Evolutionary conservation across 2,797 vertebrate genomes (phyloP).

Genomic region (Thunnus albacares): DNA sequence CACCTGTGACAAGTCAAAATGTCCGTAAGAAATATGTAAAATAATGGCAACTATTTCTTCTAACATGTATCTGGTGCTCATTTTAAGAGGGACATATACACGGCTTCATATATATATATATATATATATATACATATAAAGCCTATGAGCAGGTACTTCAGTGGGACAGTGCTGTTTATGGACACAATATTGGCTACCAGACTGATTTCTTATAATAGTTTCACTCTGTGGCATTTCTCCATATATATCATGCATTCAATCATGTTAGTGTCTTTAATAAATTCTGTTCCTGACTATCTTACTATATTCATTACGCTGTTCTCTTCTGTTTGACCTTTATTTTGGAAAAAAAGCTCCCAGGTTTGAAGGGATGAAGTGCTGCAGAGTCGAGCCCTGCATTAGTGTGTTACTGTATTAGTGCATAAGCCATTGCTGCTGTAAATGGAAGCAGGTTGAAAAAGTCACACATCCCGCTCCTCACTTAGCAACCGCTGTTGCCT

Average conservation of each 20-base stretch:
- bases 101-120: too few relatives aligned
- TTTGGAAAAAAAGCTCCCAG: slow-evolving; percentile 1
- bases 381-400: slow-evolving; percentile 21
- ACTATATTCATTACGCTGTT: not conserved
- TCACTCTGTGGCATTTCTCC: not conserved
- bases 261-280: not conserved
- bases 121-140: too few relatives aligned
- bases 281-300: not conserved
- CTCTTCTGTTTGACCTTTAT: slow-evolving; percentile 17
- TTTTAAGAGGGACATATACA: too few relatives aligned
- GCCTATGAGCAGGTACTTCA: too few relatives aligned
- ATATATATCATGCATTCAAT: not conserved
- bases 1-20: too few relatives aligned
- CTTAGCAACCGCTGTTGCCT: slow-evolving; percentile 87
- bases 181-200: not conserved
- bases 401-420: slow-evolving; percentile 42
- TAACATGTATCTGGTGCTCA: too few relatives aligned
- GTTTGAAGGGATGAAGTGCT: slow-evolving; percentile 21
- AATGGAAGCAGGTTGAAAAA: slow-evolving; percentile 74
- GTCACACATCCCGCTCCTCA: slow-evolving; percentile 68
- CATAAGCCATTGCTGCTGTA: slow-evolving; percentile 53
- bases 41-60: too few relatives aligned
- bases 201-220: not conserved
- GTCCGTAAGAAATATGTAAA: too few relatives aligned
- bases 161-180: too few relatives aligned